phyloP scores from a whole-genome alignment of 2,113 vertebrate genomes.

The Vireo altiloquus region DNA sequence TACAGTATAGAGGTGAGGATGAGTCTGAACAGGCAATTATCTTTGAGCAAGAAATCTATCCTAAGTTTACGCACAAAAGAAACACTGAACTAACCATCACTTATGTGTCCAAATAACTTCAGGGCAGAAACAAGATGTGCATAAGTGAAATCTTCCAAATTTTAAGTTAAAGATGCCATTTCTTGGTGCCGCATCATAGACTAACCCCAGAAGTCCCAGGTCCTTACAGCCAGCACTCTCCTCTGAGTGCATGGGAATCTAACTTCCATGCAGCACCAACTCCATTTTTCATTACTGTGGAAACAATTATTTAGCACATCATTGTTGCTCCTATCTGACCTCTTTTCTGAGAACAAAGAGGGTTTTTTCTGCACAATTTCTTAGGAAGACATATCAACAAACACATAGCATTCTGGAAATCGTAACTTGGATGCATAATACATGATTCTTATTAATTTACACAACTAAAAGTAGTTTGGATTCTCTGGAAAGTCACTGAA shows the following conservation, averaged over 20 bases:
- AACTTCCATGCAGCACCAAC: not conserved
- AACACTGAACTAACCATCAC: not conserved
- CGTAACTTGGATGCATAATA: not conserved
- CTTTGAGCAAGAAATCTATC: not conserved
- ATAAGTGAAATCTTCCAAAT: not conserved
- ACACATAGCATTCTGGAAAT: not conserved
- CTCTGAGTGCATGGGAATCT: fast-evolving
- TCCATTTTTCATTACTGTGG: not conserved
- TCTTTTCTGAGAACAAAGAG: not conserved
- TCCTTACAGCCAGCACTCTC: not conserved
- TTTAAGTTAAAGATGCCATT: not conserved
- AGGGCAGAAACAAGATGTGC: not conserved
- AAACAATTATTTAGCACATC: not conserved
- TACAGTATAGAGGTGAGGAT: not conserved
- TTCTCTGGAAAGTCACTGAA: not conserved
- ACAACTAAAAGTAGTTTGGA: not conserved
- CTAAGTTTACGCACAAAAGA: not conserved
- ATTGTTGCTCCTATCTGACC: not conserved
- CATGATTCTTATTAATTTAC: not conserved
- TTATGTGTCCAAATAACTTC: not conserved
- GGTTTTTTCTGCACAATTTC: not conserved
- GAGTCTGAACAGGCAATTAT: not conserved
- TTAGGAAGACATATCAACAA: not conserved
- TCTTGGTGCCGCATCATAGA: not conserved
- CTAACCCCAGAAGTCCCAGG: not conserved